Conservation (phyloP, 2,797 vertebrate genomes). For the Arctocebus calabarensis region DNA sequence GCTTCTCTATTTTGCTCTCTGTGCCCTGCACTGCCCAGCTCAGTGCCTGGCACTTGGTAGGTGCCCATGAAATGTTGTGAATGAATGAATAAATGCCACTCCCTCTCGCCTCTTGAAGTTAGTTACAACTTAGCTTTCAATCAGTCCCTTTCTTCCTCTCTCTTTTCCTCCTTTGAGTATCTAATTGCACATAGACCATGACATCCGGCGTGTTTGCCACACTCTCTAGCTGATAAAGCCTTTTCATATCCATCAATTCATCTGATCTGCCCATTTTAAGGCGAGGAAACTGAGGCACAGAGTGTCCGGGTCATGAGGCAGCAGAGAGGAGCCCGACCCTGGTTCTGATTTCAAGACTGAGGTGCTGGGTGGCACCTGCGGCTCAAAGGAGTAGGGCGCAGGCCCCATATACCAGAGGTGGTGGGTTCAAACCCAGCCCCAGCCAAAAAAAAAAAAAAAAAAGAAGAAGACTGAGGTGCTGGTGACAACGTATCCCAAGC, state of each 20-base stretch:
- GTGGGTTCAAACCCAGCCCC: too few relatives aligned
- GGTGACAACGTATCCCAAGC: accelerated
- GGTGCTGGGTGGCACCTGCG: too few relatives aligned
- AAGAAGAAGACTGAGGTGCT: not conserved
- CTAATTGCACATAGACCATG: too few relatives aligned
- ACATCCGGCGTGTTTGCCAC: not conserved
- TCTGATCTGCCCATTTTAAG: not conserved
- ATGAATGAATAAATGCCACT: not conserved
- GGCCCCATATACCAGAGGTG: too few relatives aligned
- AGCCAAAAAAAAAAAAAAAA: too few relatives aligned
- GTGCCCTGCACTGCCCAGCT: not conserved
- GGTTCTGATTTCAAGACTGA: not conserved
- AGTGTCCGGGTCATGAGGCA: not conserved
- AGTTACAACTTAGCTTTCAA: not conserved
- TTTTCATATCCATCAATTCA: not conserved
- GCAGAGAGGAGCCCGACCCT: not conserved
- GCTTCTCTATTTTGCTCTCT: not conserved
- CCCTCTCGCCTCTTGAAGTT: not conserved
- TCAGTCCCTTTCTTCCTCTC: not conserved
- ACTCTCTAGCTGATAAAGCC: not conserved
- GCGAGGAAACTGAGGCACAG: constrained; percentile 1
- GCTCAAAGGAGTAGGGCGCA: too few relatives aligned
- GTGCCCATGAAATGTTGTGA: not conserved
- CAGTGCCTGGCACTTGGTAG: not conserved
- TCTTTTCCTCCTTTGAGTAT: not conserved